These are phyloP conservation scores for Plutomurus gul DNA, from an alignment of 1,140 invertebrate species.

Conservation along the genomic window DNA sequence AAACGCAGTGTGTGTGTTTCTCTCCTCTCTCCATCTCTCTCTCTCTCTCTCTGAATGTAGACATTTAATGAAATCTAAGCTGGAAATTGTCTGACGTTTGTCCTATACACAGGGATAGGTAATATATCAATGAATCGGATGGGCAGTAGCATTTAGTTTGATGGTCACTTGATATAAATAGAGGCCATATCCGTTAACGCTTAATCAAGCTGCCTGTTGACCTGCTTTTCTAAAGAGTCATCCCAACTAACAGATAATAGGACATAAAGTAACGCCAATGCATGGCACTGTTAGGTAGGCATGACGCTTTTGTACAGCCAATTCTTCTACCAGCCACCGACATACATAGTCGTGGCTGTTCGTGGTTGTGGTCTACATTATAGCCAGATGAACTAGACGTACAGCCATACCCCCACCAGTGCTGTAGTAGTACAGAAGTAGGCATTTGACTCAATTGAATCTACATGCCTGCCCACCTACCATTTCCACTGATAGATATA, in stretches of 20 bases:
- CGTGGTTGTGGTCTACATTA: not conserved
- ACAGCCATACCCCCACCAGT: no score
- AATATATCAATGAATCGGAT: not conserved
- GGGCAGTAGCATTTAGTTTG: not conserved
- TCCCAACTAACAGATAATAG: not conserved
- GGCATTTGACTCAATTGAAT: not conserved
- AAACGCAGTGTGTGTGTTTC: no score
- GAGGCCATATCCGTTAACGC: constrained; percentile 16
- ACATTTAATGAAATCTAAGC: no score
- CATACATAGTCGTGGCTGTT: not conserved
- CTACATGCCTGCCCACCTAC: no score
- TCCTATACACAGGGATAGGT: no score
- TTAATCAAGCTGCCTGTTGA: constrained; percentile 11
- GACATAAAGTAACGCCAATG: not conserved
- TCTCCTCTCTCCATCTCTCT: no score
- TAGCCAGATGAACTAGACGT: no score
- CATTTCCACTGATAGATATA: no score
- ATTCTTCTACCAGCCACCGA: not conserved
- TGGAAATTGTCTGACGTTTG: no score
- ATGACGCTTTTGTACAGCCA: not conserved
- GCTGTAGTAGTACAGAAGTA: not conserved
- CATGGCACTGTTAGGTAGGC: not conserved
- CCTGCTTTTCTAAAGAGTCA: not conserved
- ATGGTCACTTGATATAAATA: constrained; percentile 25
- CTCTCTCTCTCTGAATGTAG: no score